Percentiles rank a stretch among this genome's conserved stretches.
Conservation (phyloP, 2,113 vertebrate genomes). For the Tragelaphus buxtoni region DNA sequence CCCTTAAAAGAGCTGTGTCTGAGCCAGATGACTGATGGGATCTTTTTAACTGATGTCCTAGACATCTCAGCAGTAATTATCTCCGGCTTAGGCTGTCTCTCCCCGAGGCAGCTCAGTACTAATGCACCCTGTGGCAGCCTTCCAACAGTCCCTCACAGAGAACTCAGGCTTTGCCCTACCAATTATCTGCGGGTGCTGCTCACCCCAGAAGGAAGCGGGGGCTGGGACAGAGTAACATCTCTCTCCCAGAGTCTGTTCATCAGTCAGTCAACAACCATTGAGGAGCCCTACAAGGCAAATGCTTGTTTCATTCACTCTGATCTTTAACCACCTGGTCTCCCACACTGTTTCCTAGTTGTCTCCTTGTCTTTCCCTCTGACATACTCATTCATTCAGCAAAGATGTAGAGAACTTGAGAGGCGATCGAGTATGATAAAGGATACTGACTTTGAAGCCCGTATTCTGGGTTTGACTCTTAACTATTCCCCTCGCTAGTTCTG, state of each 20-base stretch:
- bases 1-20: neutral
- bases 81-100: neutral
- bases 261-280: neutral
- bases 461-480: neutral
- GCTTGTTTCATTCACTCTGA: neutral
- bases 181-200: neutral
- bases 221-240: neutral
- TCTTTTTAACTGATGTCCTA: slow-evolving; percentile 15
- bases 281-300: neutral
- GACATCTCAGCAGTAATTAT: neutral
- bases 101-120: neutral
- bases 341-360: neutral
- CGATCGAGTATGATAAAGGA: neutral
- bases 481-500: neutral
- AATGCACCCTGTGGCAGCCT: neutral
- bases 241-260: neutral
- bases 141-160: neutral
- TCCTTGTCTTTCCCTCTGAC: neutral
- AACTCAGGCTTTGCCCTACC: neutral
- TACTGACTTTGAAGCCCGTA: neutral
- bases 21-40: neutral
- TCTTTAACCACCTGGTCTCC: neutral
- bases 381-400: neutral
- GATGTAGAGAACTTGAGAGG: neutral
- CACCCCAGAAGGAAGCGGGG: neutral